Conservation (phyloP, 92 coral and sea anemone species). For the Micromussa lordhowensis region DNA sequence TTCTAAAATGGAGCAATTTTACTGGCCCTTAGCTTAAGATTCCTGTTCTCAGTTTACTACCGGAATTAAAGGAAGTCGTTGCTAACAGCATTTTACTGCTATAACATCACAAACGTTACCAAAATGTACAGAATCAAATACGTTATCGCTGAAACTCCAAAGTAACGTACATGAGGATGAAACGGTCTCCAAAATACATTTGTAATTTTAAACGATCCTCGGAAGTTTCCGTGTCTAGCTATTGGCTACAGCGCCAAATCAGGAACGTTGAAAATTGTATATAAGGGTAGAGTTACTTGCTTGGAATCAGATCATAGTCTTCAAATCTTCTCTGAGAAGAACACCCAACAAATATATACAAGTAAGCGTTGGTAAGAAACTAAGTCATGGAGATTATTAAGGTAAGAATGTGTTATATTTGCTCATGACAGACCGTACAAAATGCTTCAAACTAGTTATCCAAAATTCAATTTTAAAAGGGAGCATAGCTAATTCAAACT, state of each 20-base stretch:
- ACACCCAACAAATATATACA: neutral
- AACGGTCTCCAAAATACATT: neutral
- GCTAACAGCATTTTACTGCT: neutral
- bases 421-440: too few relatives aligned
- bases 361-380: too few relatives aligned
- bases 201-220: neutral
- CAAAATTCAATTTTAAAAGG: too few relatives aligned
- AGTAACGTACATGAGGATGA: neutral
- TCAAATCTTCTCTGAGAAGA: too few relatives aligned
- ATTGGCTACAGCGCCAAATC: slow-evolving; percentile 13
- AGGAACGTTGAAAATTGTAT: slow-evolving; percentile 16
- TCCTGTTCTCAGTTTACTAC: neutral
- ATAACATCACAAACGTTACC: neutral
- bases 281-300: neutral
- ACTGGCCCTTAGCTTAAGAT: neutral
- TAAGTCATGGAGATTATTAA: neutral
- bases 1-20: neutral
- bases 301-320: neutral
- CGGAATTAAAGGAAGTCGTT: neutral
- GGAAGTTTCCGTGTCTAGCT: neutral
- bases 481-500: too few relatives aligned
- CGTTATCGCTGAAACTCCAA: neutral
- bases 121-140: neutral
- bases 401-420: too few relatives aligned
- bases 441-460: too few relatives aligned